phyloP scores from a whole-genome alignment of 2,888 invertebrate genomes.

The Euclidia mi region DNA sequence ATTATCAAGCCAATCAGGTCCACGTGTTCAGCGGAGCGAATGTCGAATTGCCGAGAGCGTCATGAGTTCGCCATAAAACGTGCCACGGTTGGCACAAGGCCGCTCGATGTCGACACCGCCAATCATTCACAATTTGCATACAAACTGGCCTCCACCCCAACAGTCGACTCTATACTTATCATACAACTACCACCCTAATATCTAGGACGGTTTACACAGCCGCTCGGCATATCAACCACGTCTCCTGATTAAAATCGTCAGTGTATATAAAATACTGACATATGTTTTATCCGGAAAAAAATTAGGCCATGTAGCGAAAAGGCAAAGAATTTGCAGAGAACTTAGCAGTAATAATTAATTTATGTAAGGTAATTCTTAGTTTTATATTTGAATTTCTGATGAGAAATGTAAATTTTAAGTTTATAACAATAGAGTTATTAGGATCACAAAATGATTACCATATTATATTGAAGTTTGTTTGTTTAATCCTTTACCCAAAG shows the following conservation, averaged over 20 bases:
- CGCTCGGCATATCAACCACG: constrained; percentile 42
- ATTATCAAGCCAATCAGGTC: constrained; percentile 40
- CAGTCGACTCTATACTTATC: constrained; percentile 12
- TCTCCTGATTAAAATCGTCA: constrained; percentile 42
- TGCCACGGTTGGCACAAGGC: constrained; percentile 42
- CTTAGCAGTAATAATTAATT: too few relatives aligned
- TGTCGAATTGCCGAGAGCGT: constrained; percentile 17
- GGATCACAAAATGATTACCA: too few relatives aligned
- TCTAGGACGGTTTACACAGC: constrained; percentile 40
- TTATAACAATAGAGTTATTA: too few relatives aligned
- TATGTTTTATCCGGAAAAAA: constrained; percentile 18
- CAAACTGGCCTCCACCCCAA: constrained; percentile 63
- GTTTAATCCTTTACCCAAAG: too few relatives aligned
- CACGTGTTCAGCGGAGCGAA: constrained; percentile 33
- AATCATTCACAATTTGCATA: constrained; percentile 74
- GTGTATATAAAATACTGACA: constrained; percentile 33
- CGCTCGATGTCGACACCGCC: constrained; percentile 47
- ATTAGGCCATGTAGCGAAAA: neutral
- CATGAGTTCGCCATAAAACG: constrained; percentile 48
- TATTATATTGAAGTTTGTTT: too few relatives aligned
- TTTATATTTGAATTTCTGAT: too few relatives aligned
- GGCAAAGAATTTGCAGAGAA: too few relatives aligned
- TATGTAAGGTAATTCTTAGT: too few relatives aligned
- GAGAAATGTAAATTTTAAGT: too few relatives aligned
- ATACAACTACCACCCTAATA: constrained; percentile 29